Evolutionary conservation across 2,113 vertebrate genomes (phyloP).

Genomic region (Caranx melampygus): DNA sequence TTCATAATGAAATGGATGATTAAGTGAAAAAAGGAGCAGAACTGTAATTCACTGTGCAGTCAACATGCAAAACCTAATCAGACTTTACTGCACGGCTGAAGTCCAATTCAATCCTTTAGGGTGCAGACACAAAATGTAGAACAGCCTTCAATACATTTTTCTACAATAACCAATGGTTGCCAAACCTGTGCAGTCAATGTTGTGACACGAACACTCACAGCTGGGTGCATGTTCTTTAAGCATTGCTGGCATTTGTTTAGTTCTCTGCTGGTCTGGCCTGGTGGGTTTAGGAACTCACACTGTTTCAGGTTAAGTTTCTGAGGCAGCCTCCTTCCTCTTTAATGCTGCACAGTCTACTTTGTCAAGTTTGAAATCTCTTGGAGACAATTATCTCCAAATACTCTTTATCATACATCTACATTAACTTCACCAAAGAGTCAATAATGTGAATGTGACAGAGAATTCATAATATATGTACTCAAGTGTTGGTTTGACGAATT

Average conservation of each 20-base stretch:
- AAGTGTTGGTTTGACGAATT: no score
- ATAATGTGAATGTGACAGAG: no score
- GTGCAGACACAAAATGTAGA: constrained; percentile 24
- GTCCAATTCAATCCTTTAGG: constrained; percentile 29
- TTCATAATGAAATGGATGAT: no score
- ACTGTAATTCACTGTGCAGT: background rate
- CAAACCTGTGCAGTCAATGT: constrained; percentile 26
- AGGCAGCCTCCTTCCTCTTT: background rate
- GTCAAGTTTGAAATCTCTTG: background rate
- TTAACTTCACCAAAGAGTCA: no score
- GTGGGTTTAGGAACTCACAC: constrained; percentile 3
- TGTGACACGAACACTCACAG: background rate
- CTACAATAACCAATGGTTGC: constrained; percentile 25
- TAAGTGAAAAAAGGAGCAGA: no score
- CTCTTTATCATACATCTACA: background rate
- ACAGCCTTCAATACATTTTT: constrained; percentile 42
- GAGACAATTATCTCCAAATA: background rate
- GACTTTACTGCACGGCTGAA: constrained; percentile 7
- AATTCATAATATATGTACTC: no score
- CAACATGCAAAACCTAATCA: constrained; percentile 39
- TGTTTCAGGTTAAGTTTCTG: background rate
- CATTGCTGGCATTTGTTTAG: background rate
- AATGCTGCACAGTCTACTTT: background rate
- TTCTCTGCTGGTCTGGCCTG: background rate
- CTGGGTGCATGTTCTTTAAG: constrained; percentile 2